Base-by-base conservation (phyloP, 2,888 invertebrate species). In the Rhynchonema sp. region DNA sequence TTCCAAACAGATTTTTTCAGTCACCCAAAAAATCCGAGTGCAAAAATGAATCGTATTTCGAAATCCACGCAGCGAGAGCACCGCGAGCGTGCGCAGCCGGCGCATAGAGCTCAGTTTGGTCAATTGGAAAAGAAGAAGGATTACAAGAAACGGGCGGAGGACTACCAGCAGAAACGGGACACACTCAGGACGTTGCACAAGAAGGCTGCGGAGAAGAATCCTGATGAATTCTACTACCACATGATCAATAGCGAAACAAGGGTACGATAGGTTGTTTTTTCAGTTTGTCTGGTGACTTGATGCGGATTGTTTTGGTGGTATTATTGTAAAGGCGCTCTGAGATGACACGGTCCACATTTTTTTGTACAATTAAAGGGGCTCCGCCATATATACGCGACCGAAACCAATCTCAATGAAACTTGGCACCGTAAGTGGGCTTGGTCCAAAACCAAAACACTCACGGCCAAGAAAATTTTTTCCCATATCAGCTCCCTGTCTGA, bases 181-280 rank as follows among this genome's bases (percentile, higher is more conserved):
- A 85, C 86, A 0, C 73, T 98, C 1, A 87, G 86, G 72, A 74
- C 85, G 30, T 75, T 98, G 59, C 82, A 84, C 61, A 84, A 84
- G 73, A 81, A 86, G 62, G 92, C 90, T 0, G 76, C 88, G 27
- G 85, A 91, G 72, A 87, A 84, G 73, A 98, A 98, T 78, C 91
- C 92, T 1, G 94, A 98, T 83, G 98, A 98, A 74, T 98, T 94
- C 77, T 87, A 94, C 74, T 89, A 87, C 77, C 91, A 92, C 72
- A 96, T 96, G 94, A 82, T 90, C 61, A 89, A 87, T 73, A 86
- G 90, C 0, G 27, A 30, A 59, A 6, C 3, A 6, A 25, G 23
- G 17, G 58, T 60, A 30, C 29, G 22, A 22, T 54, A 25, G 2
- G 26, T 26, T 6, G 20, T 29, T 59, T 58, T 25, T 60, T 25